A percentile compares a stretch with the other conserved stretches of the same genome.
These are phyloP conservation scores for Cheilosia variabilis DNA, from an alignment of 2,888 invertebrate genomes.

Conservation along the genomic window DNA sequence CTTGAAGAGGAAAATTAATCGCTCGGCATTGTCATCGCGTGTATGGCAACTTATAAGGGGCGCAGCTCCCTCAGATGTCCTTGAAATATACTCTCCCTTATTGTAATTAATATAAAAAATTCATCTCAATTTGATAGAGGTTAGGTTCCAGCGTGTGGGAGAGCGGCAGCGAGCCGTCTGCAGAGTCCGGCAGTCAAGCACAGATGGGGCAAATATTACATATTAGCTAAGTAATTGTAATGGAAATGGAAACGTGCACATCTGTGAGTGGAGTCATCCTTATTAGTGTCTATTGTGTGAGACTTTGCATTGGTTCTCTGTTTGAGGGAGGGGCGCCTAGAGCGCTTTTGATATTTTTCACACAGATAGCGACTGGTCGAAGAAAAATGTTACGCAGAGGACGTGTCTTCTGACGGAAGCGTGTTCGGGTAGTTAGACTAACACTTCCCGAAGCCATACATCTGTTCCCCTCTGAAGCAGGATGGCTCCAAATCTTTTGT, in stretches of 20 bases:
- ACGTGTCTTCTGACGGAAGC: slow-evolving; percentile 53
- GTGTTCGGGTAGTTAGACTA: slow-evolving; percentile 57
- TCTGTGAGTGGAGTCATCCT: slow-evolving; percentile 52
- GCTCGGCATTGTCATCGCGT: slow-evolving; percentile 17
- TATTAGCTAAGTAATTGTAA: slow-evolving; percentile 47
- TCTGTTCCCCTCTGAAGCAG: slow-evolving; percentile 37
- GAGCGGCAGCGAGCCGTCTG: too few species aligned
- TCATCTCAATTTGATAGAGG: slow-evolving; percentile 48
- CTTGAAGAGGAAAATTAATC: slow-evolving; percentile 56
- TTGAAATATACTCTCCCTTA: slow-evolving; percentile 59
- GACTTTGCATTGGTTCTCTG: neutral
- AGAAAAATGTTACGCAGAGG: slow-evolving; percentile 36
- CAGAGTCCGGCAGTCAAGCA: slow-evolving; percentile 6
- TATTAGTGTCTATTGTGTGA: slow-evolving; percentile 61
- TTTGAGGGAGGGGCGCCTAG: slow-evolving; percentile 3
- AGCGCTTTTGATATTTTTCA: slow-evolving; percentile 49
- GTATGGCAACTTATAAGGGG: neutral
- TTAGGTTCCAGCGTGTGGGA: neutral
- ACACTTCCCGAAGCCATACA: slow-evolving; percentile 57
- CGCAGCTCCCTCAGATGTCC: slow-evolving; percentile 40
- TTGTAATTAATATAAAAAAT: slow-evolving; percentile 68
- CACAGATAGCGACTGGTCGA: slow-evolving; percentile 12
- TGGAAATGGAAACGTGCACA: slow-evolving; percentile 66
- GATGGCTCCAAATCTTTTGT: slow-evolving; percentile 38
- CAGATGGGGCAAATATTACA: slow-evolving; percentile 47